Conservation (phyloP, 2,888 invertebrate species). For the Melanophora roralis region DNA sequence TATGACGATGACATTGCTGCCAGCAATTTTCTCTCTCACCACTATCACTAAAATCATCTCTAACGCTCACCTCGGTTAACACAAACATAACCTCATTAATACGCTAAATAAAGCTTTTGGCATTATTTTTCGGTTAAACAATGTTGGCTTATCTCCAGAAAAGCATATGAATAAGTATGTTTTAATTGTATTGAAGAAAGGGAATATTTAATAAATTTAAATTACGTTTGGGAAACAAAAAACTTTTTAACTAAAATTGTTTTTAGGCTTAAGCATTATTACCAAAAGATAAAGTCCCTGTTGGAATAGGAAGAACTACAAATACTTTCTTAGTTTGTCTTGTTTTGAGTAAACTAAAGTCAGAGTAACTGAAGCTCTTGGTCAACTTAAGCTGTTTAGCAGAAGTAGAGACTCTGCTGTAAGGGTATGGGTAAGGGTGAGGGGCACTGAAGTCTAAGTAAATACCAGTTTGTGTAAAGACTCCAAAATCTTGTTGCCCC, state of each 20-base stretch:
- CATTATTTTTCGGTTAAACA: slow-evolving; percentile 16
- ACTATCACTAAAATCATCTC: neutral
- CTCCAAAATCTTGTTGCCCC: too few species aligned
- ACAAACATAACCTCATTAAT: slow-evolving; percentile 9
- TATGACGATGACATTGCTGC: slow-evolving; percentile 19
- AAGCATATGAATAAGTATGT: slow-evolving; percentile 31
- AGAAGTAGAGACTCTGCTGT: too few species aligned
- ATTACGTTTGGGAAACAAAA: slow-evolving; percentile 30
- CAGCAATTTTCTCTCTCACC: neutral
- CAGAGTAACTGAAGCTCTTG: too few species aligned
- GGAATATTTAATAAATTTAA: slow-evolving; percentile 14
- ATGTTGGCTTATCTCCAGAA: slow-evolving; percentile 53
- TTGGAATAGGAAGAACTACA: neutral
- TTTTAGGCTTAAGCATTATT: neutral
- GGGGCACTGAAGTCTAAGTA: too few species aligned
- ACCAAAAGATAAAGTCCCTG: neutral
- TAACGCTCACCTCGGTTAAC: neutral
- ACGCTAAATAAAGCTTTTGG: slow-evolving; percentile 12
- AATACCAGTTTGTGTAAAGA: too few species aligned
- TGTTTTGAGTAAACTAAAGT: too few species aligned
- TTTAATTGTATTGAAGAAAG: neutral
- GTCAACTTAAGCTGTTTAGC: too few species aligned
- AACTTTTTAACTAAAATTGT: neutral
- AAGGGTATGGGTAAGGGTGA: too few species aligned
- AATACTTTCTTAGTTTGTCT: too few species aligned